A percentile compares a stretch with the other conserved stretches of the same genome.
These are phyloP conservation scores for Gymnoscelis rufifasciata DNA, from an alignment of 2,888 invertebrate species.

Conservation along the genomic window DNA sequence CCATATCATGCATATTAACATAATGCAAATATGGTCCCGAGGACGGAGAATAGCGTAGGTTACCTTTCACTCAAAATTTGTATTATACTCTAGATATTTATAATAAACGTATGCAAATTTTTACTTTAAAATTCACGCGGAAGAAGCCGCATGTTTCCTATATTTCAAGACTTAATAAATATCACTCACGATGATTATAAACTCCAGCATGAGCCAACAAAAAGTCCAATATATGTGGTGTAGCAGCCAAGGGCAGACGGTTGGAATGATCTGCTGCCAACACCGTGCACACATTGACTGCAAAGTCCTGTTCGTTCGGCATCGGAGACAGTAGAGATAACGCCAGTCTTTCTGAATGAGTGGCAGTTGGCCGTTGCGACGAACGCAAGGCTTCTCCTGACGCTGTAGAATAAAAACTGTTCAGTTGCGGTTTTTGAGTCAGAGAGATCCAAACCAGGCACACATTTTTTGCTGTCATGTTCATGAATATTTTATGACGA, in stretches of 20 bases:
- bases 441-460: not conserved
- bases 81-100: too few species aligned
- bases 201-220: constrained; percentile 96
- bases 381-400: constrained; percentile 62
- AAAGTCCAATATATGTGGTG: constrained; percentile 91
- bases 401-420: constrained; percentile 37
- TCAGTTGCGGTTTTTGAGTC: not conserved
- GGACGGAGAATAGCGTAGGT: too few species aligned
- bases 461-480: not conserved
- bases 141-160: too few species aligned
- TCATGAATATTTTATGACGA: too few species aligned
- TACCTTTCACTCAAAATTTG: too few species aligned
- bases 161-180: constrained; percentile 27
- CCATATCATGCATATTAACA: too few species aligned
- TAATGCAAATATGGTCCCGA: too few species aligned
- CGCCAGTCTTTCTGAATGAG: constrained; percentile 87
- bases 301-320: constrained; percentile 99
- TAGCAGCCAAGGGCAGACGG: constrained; percentile 89
- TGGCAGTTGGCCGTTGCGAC: constrained; percentile 47
- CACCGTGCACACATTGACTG: constrained; percentile 97
- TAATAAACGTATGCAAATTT: too few species aligned
- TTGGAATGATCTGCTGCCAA: constrained; percentile 96
- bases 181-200: constrained; percentile 87
- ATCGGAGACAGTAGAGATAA: constrained; percentile 95
- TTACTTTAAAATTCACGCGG: too few species aligned